Conservation (phyloP, 2,113 vertebrate species). For the Corythaeola cristata region DNA sequence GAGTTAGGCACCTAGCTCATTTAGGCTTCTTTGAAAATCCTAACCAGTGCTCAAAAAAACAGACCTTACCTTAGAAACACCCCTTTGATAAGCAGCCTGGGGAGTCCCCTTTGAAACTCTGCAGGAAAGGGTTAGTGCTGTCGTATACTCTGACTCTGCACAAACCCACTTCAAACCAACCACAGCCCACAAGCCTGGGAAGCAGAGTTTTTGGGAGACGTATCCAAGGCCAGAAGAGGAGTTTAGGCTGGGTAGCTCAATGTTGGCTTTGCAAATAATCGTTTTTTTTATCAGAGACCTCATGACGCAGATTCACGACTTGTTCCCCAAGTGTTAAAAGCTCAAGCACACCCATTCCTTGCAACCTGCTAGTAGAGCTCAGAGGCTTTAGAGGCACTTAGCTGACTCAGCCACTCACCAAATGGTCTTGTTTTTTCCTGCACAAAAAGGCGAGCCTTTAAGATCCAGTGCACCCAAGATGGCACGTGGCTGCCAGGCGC, state of each 20-base stretch:
- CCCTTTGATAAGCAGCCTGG: slow-evolving; percentile 49
- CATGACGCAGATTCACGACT: slow-evolving; percentile 11
- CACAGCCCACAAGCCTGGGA: slow-evolving; percentile 25
- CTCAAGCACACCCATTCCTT: background rate
- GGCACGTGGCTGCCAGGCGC: slow-evolving; percentile 90
- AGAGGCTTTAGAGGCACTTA: background rate
- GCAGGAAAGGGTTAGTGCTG: slow-evolving; percentile 45
- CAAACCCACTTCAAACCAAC: slow-evolving; percentile 57
- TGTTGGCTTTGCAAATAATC: slow-evolving; percentile 37
- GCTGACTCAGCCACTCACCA: slow-evolving; percentile 23
- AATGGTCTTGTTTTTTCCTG: background rate
- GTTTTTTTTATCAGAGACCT: slow-evolving; percentile 12
- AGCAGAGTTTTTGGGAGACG: background rate
- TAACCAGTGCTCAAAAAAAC: background rate
- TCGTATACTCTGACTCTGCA: slow-evolving; percentile 29
- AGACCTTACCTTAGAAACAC: slow-evolving; percentile 6
- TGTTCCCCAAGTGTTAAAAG: slow-evolving; percentile 4
- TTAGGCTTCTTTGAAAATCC: background rate
- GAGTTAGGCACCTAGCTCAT: background rate
- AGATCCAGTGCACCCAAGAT: slow-evolving; percentile 92
- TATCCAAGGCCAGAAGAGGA: background rate
- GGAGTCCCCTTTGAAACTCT: slow-evolving; percentile 63
- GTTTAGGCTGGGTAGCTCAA: background rate
- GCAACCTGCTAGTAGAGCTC: slow-evolving; percentile 39
- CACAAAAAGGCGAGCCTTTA: slow-evolving; percentile 87